Base-by-base conservation (phyloP, 2,797 vertebrate species). In the Perdix hodgsoniae region DNA sequence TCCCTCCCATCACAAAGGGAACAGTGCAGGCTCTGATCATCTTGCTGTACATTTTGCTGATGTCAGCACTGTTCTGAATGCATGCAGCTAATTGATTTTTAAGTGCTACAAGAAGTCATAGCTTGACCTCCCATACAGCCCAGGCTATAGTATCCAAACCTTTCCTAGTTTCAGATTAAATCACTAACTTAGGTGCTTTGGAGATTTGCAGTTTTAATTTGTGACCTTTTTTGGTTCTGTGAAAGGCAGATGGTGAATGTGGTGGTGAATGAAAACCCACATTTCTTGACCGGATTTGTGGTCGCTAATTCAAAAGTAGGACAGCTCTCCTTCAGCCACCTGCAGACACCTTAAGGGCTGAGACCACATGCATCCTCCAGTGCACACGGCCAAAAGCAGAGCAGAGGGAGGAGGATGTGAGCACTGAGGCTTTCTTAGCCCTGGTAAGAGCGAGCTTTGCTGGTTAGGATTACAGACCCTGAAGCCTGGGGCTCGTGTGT, bases 381-480 rank as follows among this genome's bases (percentile, higher is more conserved):
- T 8, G 42, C 54, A 39, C 17, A 0, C 57, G 49, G 57, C 26
- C 50, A 45, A 65, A 65, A 65, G 76, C 69, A 75, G 74, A 90
- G 64, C 47, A 71, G 71, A 59, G 57, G 74, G 40, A 66, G 27
- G 80, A 72, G 63, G 24, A 44, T 3, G 73, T 82, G 77, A 63
- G 82, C 90, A n/a, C 54, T 16, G 56, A 80, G 72, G 61, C 84
- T 91, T 93, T 66, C 71, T 76, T 67, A 82, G 70, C 27, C 44
- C 74, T 64, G 71, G 17, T 66, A 81, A 66, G 77, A 88, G 45
- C 67, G 2, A 0, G 42, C 74, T 95, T 90, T 84, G 44, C 65
- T 88, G 88, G 83, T 79, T 93, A 88, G n/a, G 70, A 27, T 95
- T 95, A 71, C 93, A 95, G 60, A 95, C 77, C 40, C 60, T 91